Evolutionary conservation across 1,140 invertebrate genomes (phyloP).

Genomic region (Euwallacea similis): DNA sequence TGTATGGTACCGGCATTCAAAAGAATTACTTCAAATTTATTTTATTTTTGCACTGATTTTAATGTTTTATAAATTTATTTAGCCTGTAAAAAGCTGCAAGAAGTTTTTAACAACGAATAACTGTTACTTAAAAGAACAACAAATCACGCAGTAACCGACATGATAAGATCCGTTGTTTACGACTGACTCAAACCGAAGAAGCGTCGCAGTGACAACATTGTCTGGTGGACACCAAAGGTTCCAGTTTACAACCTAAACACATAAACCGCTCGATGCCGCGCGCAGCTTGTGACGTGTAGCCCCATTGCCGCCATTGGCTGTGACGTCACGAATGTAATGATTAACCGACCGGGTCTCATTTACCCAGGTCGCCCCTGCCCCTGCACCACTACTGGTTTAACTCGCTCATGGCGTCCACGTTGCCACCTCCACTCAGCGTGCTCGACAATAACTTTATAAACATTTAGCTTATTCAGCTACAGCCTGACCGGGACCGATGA

Average conservation of each 20-base stretch:
- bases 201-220: slow-evolving; percentile 10
- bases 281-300: slow-evolving; percentile 44
- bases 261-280: slow-evolving; percentile 33
- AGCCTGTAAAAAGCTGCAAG: no score
- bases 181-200: no score
- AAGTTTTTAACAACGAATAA: no score
- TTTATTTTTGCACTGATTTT: background rate
- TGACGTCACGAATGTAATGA: slow-evolving; percentile 48
- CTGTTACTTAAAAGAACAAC: no score
- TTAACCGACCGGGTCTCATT: slow-evolving; percentile 39
- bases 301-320: slow-evolving; percentile 44
- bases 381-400: background rate
- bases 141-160: no score
- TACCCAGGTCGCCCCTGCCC: slow-evolving; percentile 6
- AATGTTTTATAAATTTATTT: no score
- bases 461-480: no score
- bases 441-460: no score
- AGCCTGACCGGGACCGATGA: no score
- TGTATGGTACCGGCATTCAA: no score
- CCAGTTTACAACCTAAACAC: slow-evolving; percentile 35
- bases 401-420: no score
- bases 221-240: background rate
- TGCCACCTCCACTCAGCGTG: background rate
- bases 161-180: no score
- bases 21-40: background rate